Base-by-base conservation (phyloP, 2,888 invertebrate genomes). In the Pharmacophagus antenor region DNA sequence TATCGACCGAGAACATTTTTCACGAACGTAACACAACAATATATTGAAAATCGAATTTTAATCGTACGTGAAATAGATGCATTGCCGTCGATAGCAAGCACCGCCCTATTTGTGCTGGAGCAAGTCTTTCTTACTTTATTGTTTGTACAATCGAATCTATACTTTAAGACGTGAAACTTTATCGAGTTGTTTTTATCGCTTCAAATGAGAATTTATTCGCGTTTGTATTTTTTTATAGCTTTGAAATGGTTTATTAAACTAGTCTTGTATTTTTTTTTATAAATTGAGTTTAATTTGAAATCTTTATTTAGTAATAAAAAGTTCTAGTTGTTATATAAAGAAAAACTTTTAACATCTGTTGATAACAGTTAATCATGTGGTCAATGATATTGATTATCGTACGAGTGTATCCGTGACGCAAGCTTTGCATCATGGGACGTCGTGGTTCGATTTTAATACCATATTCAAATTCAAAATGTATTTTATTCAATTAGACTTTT, bases 131-230 rank as follows among this genome's bases (percentile, higher is more conserved):
- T 31, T 46, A 46, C 46, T 47, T 44, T 46, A 58, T 47, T 52
- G 58, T 58, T 58, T 52, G 58, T 46, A 46, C 18, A 46, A 52
- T 58, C 58, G 51, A 58, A 46, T 51, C 37, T 23, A 46, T 31
- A 22, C 31, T 50, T 44, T 37, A 46, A 58, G 50, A 46, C 27
- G 7, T 15, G 22, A 15, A 46, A 42, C 8, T 42, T 57, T 44
- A 57, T 57, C 42, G 17, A 31, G 44, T 51, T 46, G 44, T 31
- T 52, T 50, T 58, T 51, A 50, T 51, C 21, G 5, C 27, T 50
- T 31, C 7, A 41, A 42, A 42, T 42, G 42, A 42, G 42, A 42
- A 42, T 17, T 42, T 42, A 42, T 15, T 42, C 12, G 15, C 42
- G 3, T 42, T n/a, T 17, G 17, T n/a, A 42, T 17, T 7, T 42